These are phyloP conservation scores for Epicampocera succincta DNA, from an alignment of 2,888 invertebrate species.

Conservation along the genomic window DNA sequence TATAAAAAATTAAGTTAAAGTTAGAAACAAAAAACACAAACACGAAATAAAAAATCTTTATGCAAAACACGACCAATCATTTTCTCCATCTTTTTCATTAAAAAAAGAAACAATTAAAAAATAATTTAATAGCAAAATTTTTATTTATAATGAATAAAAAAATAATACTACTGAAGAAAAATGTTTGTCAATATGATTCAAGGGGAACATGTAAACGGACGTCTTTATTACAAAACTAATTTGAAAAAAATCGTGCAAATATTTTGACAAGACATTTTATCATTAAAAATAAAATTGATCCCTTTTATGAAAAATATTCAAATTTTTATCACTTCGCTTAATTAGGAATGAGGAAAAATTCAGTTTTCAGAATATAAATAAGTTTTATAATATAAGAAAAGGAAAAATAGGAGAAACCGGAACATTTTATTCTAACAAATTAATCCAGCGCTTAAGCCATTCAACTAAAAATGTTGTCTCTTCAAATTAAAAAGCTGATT, in stretches of 20 bases:
- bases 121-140: not conserved
- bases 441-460: constrained; percentile 14
- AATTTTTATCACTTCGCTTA: not conserved
- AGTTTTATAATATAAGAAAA: no score
- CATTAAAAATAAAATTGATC: constrained; percentile 28
- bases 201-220: not conserved
- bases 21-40: constrained; percentile 30
- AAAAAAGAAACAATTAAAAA: not conserved
- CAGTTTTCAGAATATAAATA: no score
- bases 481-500: constrained; percentile 35
- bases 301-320: constrained; percentile 18
- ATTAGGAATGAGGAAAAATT: no score
- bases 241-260: not conserved
- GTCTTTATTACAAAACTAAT: not conserved
- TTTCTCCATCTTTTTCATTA: not conserved
- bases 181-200: not conserved
- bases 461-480: constrained; percentile 26
- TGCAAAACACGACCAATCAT: no score
- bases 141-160: constrained; percentile 13
- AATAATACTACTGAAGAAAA: constrained; percentile 44
- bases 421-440: not conserved
- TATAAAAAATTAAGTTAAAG: constrained; percentile 35
- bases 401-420: no score
- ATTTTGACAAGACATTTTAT: constrained; percentile 3
- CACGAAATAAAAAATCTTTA: not conserved